Percentiles rank a stretch among this genome's conserved stretches.
phyloP scores from a whole-genome alignment of 2,888 invertebrate species.

The Epirrita christyi region DNA sequence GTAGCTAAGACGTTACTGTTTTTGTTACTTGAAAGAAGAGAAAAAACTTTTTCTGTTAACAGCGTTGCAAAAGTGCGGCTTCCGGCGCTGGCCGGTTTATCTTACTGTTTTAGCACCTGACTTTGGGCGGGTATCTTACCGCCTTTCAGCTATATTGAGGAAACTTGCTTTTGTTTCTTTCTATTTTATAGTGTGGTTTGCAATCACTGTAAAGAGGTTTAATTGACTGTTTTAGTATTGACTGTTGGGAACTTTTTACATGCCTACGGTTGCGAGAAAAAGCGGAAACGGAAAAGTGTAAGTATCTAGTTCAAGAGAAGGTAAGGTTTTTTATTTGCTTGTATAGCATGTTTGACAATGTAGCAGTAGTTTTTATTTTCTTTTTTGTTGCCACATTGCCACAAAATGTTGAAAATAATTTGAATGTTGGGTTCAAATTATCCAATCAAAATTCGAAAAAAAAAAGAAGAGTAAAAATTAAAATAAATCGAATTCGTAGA shows the following conservation, averaged over 20 bases:
- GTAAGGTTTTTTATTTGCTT: no score
- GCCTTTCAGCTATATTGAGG: conserved; percentile 45
- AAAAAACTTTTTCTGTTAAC: no score
- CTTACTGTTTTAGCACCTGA: conserved; percentile 59
- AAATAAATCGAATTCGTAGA: no score
- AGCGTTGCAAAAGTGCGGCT: conserved; percentile 26
- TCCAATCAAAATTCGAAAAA: no score
- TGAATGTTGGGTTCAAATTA: no score
- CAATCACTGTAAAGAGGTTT: conserved; percentile 27
- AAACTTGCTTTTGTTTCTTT: conserved; percentile 41
- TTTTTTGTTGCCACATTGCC: no score
- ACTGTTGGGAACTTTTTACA: conserved; percentile 11
- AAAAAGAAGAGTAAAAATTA: no score
- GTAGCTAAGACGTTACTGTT: no score
- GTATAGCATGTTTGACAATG: neutral
- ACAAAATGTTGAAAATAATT: no score
- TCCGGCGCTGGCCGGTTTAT: conserved; percentile 50
- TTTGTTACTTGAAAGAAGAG: no score
- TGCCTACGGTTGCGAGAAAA: conserved; percentile 3
- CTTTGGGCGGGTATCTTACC: conserved; percentile 47
- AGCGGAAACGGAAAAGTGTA: neutral
- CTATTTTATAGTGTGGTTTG: conserved; percentile 21
- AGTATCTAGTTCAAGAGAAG: no score
- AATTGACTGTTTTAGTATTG: conserved; percentile 22
- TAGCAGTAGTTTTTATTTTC: no score